Percentiles rank a stretch among this genome's conserved stretches.
Evolutionary conservation across 2,888 invertebrate species (phyloP).

Genomic region (Andrena bicolor): DNA sequence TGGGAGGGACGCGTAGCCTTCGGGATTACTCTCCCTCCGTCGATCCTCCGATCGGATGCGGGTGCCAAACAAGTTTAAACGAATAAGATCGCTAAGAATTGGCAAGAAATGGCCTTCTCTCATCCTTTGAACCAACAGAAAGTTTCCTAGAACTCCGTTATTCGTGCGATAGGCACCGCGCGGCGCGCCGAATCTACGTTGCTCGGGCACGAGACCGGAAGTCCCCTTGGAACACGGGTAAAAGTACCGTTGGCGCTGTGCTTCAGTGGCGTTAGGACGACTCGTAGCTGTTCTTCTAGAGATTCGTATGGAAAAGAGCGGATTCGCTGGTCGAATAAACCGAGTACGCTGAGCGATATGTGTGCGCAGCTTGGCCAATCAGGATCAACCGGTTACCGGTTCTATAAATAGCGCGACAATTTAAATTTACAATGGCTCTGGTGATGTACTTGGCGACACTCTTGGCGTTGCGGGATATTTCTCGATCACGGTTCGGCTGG

Average conservation of each 20-base stretch:
- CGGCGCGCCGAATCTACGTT: not conserved
- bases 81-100: no score
- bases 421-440: constrained; percentile 49
- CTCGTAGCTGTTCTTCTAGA: not conserved
- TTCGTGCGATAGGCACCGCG: not conserved
- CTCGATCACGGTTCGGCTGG: constrained; percentile 14
- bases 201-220: not conserved
- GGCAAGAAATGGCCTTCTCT: no score
- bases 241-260: no score
- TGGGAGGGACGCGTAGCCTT: no score
- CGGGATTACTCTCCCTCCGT: no score
- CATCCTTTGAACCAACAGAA: no score
- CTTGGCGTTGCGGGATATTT: constrained; percentile 26
- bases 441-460: constrained; percentile 20
- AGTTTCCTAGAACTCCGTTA: not conserved
- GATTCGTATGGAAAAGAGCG: not conserved
- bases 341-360: not conserved
- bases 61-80: no score
- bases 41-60: no score
- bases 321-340: not conserved
- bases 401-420: constrained; percentile 52
- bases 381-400: constrained; percentile 39
- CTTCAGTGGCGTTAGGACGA: no score
- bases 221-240: not conserved
- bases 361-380: not conserved